Conservation (phyloP, 2,797 vertebrate species). For the Sciaenops ocellatus region DNA sequence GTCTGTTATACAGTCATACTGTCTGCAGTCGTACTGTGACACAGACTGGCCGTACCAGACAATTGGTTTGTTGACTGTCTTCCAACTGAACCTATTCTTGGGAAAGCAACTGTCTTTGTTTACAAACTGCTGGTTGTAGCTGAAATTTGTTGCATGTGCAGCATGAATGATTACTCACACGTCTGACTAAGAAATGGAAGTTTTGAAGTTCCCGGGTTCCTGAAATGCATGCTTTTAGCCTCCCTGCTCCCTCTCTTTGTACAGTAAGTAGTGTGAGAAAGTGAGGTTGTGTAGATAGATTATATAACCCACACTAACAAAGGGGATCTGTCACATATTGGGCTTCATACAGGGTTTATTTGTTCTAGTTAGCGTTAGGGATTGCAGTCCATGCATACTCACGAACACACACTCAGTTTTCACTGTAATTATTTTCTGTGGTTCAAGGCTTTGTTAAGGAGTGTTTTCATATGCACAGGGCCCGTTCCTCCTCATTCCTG, state of each 20-base stretch:
- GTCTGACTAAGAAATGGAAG: slow-evolving; percentile 26
- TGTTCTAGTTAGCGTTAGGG: slow-evolving; percentile 48
- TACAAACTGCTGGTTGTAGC: slow-evolving; percentile 15
- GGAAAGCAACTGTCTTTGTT: slow-evolving; percentile 17
- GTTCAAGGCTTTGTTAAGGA: slow-evolving; percentile 51
- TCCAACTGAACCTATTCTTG: slow-evolving; percentile 3
- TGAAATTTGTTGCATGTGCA: slow-evolving; percentile 30
- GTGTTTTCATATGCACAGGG: slow-evolving; percentile 45
- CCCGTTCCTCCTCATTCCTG: slow-evolving; percentile 70
- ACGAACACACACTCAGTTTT: slow-evolving; percentile 19
- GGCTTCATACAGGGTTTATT: slow-evolving; percentile 51
- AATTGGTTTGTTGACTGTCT: slow-evolving; percentile 57
- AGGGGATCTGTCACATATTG: slow-evolving; percentile 56
- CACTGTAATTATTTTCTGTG: slow-evolving; percentile 52
- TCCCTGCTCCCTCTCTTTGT: slow-evolving; percentile 14
- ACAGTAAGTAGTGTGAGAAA: slow-evolving; percentile 33
- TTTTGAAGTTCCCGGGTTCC: slow-evolving; percentile 1
- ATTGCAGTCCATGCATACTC: neutral
- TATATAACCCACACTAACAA: slow-evolving; percentile 62
- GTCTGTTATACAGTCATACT: slow-evolving; percentile 5
- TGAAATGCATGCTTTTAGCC: slow-evolving; percentile 7
- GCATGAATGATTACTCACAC: slow-evolving; percentile 44
- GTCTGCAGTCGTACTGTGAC: slow-evolving; percentile 25
- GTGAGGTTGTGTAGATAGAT: slow-evolving; percentile 40
- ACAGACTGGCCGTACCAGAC: slow-evolving; percentile 23